Base-by-base conservation (phyloP, 1,140 invertebrate genomes). In the Acromyrmex charruanus region DNA sequence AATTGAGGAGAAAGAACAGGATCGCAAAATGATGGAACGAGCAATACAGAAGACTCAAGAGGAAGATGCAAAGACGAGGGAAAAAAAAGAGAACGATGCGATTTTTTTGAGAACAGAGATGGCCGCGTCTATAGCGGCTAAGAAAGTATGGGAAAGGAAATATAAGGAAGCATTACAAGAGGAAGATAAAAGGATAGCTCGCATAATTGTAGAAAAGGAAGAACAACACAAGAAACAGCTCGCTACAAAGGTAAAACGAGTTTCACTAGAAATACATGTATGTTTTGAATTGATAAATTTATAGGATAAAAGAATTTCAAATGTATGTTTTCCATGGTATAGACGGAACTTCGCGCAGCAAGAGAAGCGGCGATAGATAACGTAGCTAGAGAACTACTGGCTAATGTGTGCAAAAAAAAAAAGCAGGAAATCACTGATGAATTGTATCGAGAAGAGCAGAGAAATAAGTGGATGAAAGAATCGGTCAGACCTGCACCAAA, bases 71-170 rank as follows among this genome's bases (percentile, higher is more conserved):
- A 35, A 58, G 49, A 44, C 51, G 16, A 77, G 69, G 16, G 58
- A 71, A 28, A 21, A 1, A 0, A 89, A 65, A 0, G 35, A 16
- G 3, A 21, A 61, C 4, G 28, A 18, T 1, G 75, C 16, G 53
- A n/a, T 14, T 25, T 9, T 86, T 65, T 14, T 82, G 21, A 85
- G 69, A 21, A 49, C 31, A 4, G 88, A 89, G n/a, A 77, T 25
- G 21, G 44, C 55, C 1, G 69, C 88, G 0, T 81, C 71, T 35
- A 31, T 82, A 2, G 88, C 86, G 2, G 84, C 77, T 31, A 80
- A 74, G 39, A 35, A 89, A 4, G 53, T 68, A 3, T 89, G 88
- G 88, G 89, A 89, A 10, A 69, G 63, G 1, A 87, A 82, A 55
- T 80, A 85, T 3, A 82, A 21, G 9, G 51, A 81, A 12, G 18